A percentile compares a stretch with the other conserved stretches of the same genome.
Evolutionary conservation across 2,888 invertebrate genomes (phyloP).

Genomic region (Zele albiditarsus): DNA sequence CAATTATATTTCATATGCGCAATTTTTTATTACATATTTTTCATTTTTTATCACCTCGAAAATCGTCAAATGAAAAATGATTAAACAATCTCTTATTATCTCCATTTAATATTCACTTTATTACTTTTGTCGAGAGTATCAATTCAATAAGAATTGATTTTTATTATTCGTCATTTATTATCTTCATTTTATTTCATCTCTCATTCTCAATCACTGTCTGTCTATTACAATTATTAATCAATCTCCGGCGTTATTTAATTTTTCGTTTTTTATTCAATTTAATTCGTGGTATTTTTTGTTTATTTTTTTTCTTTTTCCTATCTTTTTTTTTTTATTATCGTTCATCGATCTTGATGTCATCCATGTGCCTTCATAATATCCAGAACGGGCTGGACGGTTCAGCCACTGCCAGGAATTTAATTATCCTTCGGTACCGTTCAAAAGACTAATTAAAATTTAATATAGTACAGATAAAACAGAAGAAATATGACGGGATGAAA

Average conservation of each 20-base stretch:
- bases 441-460: conserved; percentile 25
- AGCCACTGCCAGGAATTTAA: conserved; percentile 62
- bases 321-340: conserved; percentile 32
- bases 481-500: neutral
- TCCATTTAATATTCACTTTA: conserved; percentile 34
- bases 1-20: conserved; percentile 33
- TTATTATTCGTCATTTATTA: conserved; percentile 28
- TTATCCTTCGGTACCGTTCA: conserved; percentile 29
- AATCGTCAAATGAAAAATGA: conserved; percentile 2
- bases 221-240: conserved; percentile 5
- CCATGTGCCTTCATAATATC: conserved; percentile 67
- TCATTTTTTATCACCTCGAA: conserved; percentile 9
- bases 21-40: conserved; percentile 17
- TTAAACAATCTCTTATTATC: conserved; percentile 27
- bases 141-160: conserved; percentile 23
- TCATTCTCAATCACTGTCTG: neutral
- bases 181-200: conserved; percentile 2
- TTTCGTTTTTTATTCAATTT: neutral
- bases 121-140: neutral
- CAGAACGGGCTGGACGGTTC: conserved; percentile 73
- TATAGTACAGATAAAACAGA: conserved; percentile 6
- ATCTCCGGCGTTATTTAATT: neutral
- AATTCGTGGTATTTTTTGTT: no score
- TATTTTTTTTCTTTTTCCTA: no score
- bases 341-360: conserved; percentile 40